Base-by-base conservation (phyloP, 2,797 vertebrate genomes). In the Emys orbicularis region DNA sequence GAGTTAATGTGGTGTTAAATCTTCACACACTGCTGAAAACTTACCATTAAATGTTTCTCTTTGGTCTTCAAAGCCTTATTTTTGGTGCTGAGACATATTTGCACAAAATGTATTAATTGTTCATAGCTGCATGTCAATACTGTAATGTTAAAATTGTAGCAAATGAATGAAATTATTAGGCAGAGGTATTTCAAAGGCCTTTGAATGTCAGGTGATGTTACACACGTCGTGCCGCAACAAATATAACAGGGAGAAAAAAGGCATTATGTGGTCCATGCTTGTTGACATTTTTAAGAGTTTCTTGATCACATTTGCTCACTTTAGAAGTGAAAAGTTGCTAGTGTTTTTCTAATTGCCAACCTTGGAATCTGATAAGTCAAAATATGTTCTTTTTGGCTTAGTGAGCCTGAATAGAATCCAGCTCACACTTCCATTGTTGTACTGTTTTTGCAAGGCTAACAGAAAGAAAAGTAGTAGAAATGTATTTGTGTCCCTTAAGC, bases 1-100 rank as follows among this genome's bases (percentile, higher is more conserved):
- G 57, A 89, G 93, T 95, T 95, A 95, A 96, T 95, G 95, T 96
- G 50, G 87, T 56, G 68, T 57, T 59, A 83, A 83, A 44, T 87
- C 92, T 91, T 93, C 85, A 49, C 96, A 93, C 87, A 95, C 94
- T 91, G 96, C 88, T 95, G 93, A 90, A 87, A 92, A 92, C 34
- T 95, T 95, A 81, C 84, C 59, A 56, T 93, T 94, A 93, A 95
- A 84, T 89, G 88, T 91, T 83, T 95, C 15, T 68, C 68, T 41
- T 91, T 96, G 92, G 80, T 95, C 92, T 96, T 95, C 80, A 96
- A 95, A 95, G 79, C 87, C 89, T 95, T 93, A 37, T 2, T 68
- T 13, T 7, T 23, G 52, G 47, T 95, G 91, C 9, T 59, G 88
- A 95, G 59, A 49, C 7, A 1, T 49, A 49, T 86, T 65, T 92